These are phyloP conservation scores for Oligia fasciuncula DNA, from an alignment of 2,888 invertebrate genomes.

Conservation along the genomic window DNA sequence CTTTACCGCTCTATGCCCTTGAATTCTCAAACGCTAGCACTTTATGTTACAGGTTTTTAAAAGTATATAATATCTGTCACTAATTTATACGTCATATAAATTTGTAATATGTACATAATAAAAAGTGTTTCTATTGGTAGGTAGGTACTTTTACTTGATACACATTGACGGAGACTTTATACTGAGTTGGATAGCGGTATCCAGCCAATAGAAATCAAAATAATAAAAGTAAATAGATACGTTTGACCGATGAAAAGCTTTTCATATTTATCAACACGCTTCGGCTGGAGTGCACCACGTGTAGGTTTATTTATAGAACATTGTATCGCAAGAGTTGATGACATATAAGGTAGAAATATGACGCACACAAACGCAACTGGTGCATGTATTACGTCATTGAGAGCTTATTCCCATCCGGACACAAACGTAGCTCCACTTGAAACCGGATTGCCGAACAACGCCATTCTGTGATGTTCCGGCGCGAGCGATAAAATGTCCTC, in stretches of 20 bases:
- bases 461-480: conserved; percentile 53
- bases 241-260: neutral
- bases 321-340: neutral
- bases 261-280: conserved; percentile 16
- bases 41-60: neutral
- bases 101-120: neutral
- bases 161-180: neutral
- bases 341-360: conserved; percentile 13
- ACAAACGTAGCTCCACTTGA: conserved; percentile 63
- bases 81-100: neutral
- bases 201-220: neutral
- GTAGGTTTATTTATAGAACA: conserved; percentile 29
- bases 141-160: neutral
- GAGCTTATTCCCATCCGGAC: conserved; percentile 61
- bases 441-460: conserved; percentile 65
- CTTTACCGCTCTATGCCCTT: neutral
- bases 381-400: conserved; percentile 51
- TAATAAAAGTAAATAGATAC: conserved; percentile 19
- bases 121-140: neutral
- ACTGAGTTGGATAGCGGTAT: neutral
- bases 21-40: neutral
- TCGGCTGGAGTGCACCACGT: conserved; percentile 5
- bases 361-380: conserved; percentile 36
- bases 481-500: conserved; percentile 35
- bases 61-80: no score